Conservation (phyloP, 2,113 vertebrate genomes). For the Megalops atlanticus region DNA sequence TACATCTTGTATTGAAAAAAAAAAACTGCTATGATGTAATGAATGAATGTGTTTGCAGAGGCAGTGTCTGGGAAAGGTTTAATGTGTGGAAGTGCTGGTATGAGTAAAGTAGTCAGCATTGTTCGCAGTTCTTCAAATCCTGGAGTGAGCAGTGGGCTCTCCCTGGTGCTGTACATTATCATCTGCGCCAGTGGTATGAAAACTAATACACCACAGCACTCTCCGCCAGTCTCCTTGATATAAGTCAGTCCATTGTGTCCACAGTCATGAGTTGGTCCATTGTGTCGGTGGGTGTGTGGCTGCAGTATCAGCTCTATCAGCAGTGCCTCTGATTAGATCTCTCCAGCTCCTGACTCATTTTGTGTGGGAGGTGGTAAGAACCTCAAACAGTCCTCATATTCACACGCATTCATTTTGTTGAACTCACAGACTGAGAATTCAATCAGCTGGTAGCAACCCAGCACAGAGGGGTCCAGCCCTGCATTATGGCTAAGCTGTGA, state of each 20-base stretch:
- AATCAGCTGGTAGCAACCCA: neutral
- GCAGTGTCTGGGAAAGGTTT: neutral
- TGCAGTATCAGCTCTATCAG: neutral
- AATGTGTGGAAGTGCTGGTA: too few species aligned
- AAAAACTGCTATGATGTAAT: neutral
- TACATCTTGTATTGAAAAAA: neutral
- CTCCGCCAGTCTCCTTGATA: neutral
- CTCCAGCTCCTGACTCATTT: neutral
- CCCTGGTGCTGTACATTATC: neutral
- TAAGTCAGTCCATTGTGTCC: neutral
- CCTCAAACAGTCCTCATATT: neutral
- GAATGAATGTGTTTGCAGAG: neutral
- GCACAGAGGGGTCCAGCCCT: neutral
- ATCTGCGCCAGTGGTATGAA: neutral
- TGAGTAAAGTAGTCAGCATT: too few species aligned
- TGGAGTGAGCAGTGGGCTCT: neutral
- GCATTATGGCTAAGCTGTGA: too few species aligned
- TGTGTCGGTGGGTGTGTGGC: neutral
- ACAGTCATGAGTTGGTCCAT: neutral
- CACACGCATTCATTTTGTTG: neutral
- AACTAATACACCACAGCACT: neutral
- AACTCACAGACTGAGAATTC: neutral
- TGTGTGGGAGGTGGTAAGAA: neutral
- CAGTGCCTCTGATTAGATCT: constrained; percentile 7
- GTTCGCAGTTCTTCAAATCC: neutral